Percentiles rank a stretch among this genome's conserved stretches.
These are phyloP conservation scores for Ennomos erosarius DNA, from an alignment of 2,888 invertebrate species.

Conservation along the genomic window DNA sequence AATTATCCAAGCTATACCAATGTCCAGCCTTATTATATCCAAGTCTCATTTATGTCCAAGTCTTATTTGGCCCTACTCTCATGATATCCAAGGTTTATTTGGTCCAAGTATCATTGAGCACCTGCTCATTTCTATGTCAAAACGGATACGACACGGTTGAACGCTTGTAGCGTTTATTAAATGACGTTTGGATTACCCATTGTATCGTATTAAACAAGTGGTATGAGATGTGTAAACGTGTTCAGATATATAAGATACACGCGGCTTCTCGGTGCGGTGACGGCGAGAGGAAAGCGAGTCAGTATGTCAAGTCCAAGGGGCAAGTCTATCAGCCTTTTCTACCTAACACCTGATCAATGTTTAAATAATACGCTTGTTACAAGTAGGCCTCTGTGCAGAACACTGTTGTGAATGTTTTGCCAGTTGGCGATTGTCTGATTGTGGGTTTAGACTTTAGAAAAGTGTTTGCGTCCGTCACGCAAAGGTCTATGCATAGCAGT, in stretches of 20 bases:
- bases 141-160: slow-evolving; percentile 4
- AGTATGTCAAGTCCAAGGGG: slow-evolving; percentile 73
- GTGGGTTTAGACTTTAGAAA: slow-evolving; percentile 18
- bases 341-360: slow-evolving; percentile 58
- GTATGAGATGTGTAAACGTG: slow-evolving; percentile 35
- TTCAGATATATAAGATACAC: slow-evolving; percentile 36
- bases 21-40: too few species aligned
- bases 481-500: too few species aligned
- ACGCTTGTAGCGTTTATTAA: slow-evolving; percentile 24
- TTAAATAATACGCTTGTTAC: slow-evolving; percentile 41
- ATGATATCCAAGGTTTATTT: not conserved
- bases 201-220: slow-evolving; percentile 37
- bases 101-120: not conserved
- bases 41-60: too few species aligned
- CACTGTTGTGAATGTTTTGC: slow-evolving; percentile 4
- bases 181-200: slow-evolving; percentile 39
- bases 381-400: slow-evolving; percentile 21
- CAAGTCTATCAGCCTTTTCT: slow-evolving; percentile 49
- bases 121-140: slow-evolving; percentile 4
- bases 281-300: slow-evolving; percentile 80
- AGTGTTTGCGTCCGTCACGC: too few species aligned
- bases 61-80: not conserved
- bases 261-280: slow-evolving; percentile 27
- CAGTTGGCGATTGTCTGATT: slow-evolving; percentile 9
- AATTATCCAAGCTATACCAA: too few species aligned